phyloP scores from a whole-genome alignment of 2,113 vertebrate genomes.

The Alethe castanea region DNA sequence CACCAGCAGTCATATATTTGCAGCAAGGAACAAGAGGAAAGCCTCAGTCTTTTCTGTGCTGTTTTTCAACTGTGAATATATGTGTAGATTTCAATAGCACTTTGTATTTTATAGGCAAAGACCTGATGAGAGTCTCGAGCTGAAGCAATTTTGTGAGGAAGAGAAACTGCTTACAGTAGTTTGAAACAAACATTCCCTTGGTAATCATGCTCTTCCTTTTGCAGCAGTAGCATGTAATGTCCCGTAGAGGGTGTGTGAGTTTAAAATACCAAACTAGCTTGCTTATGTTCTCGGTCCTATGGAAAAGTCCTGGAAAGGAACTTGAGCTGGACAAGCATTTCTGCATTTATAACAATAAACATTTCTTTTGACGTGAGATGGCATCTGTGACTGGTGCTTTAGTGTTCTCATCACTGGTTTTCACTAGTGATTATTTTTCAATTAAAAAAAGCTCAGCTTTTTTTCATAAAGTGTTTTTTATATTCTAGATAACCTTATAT shows the following conservation, averaged over 20 bases:
- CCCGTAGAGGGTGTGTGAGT: background rate
- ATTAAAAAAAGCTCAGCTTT: background rate
- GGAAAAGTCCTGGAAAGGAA: background rate
- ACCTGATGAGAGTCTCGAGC: background rate
- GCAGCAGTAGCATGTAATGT: background rate
- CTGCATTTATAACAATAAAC: slow-evolving; percentile 28
- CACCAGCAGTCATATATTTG: background rate
- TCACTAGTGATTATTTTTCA: background rate
- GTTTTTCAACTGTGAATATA: background rate
- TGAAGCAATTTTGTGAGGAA: background rate
- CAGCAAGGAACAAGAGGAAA: background rate
- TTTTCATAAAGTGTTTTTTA: background rate
- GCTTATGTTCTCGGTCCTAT: background rate
- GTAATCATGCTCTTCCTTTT: background rate
- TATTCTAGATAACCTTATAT: background rate
- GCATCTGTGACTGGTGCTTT: background rate
- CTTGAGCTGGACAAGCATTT: background rate
- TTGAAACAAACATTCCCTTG: background rate
- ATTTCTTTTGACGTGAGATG: background rate
- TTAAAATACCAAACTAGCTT: background rate
- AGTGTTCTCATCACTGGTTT: background rate
- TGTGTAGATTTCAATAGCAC: background rate
- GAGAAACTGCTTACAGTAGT: background rate
- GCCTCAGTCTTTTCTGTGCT: background rate
- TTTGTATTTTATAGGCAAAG: background rate